Evolutionary conservation across 2,888 invertebrate species (phyloP), one percentile per base, ranked within the genome.

Genomic region (Diplazon laetatorius): DNA sequence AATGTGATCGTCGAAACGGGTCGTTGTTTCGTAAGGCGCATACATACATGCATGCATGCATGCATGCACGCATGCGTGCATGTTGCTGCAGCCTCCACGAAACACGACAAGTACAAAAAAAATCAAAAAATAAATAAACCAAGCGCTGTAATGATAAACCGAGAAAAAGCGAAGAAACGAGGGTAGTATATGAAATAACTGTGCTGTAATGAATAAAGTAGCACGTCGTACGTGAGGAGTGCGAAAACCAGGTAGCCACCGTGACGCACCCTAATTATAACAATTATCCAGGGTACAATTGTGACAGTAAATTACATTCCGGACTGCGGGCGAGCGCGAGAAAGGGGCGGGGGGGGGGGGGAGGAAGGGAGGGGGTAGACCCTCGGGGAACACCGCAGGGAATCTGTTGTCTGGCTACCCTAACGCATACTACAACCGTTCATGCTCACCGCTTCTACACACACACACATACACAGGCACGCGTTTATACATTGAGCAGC

Each of bases 201-300:
- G 52, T 52, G 50, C n/a, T 22, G 14, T 22, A 6, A 12, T 39
- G n/a, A 42, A 18, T 37, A 16, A 66, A 66, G 42, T 55, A 42
- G 52, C 66, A 55, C 42, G 52, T 55, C 39, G 42, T 35, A 22
- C 30, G 16, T 42, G 42, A 22, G 42, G 25, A 63, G 77, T 57
- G 48, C 39, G 55, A 77, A 68, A 55, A 30, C 55, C 37, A 25
- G 22, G 48, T 65, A 66, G 46, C 77, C 72, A 72, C 60, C 77
- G 68, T 72, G 77, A 71, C 65, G 75, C 62, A 74, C 73, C 82
- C 80, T 85, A 85, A 87, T 87, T 86, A 85, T 86, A 84, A 85
- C 85, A 85, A 85, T 87, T 86, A 85, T 85, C 80, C 82, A 70
- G 71, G 84, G 77, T n/a, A 84, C 85, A 84, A 86, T 86, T 84